Conservation (phyloP, 2,113 vertebrate genomes). For the Mustela lutreola region DNA sequence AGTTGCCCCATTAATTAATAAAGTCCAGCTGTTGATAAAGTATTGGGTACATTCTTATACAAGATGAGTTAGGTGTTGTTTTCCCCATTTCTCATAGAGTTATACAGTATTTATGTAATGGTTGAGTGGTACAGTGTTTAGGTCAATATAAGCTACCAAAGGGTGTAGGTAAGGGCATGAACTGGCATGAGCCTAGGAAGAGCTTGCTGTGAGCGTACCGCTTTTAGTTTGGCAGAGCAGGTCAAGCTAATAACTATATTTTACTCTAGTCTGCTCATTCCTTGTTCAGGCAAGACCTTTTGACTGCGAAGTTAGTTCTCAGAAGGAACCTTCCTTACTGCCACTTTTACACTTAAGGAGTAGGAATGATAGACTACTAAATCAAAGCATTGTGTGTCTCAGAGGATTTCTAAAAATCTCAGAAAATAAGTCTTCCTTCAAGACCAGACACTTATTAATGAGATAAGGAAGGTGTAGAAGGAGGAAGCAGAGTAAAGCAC, state of each 20-base stretch:
- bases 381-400: background rate
- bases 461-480: background rate
- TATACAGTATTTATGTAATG: conserved; percentile 14
- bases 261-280: background rate
- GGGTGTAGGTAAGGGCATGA: background rate
- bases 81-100: background rate
- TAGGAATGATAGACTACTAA: background rate
- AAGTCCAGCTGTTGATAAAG: background rate
- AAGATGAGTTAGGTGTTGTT: conserved; percentile 19
- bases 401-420: background rate
- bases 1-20: background rate
- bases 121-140: background rate
- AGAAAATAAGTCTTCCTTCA: background rate
- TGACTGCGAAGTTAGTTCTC: background rate
- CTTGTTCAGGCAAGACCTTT: background rate
- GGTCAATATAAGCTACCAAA: background rate
- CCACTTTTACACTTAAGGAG: conserved; percentile 5
- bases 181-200: background rate
- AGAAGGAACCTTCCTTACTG: conserved; percentile 5
- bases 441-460: background rate
- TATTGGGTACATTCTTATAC: background rate
- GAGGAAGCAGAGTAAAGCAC: background rate
- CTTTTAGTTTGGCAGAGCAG: background rate
- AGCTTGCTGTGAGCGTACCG: background rate
- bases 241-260: background rate